phyloP scores from a whole-genome alignment of 1,140 invertebrate genomes.

The Agrypnia vestita region DNA sequence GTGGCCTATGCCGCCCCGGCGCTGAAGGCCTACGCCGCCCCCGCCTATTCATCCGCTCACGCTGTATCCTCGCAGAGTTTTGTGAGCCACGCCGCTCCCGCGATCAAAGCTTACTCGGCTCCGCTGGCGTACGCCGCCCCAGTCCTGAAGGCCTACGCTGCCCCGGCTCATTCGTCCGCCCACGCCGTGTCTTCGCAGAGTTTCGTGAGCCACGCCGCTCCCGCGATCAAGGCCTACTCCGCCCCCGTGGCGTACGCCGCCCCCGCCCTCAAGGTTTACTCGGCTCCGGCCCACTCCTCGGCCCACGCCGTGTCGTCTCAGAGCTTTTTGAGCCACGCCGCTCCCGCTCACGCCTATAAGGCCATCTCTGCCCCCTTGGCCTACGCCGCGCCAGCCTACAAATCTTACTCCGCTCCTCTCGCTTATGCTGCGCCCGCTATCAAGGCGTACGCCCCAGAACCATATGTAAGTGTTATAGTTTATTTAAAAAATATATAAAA shows the following conservation, averaged over 20 bases:
- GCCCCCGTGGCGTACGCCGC: constrained; percentile 63
- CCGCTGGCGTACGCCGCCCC: constrained; percentile 52
- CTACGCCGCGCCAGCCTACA: constrained; percentile 27
- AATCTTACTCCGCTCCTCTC: too few relatives aligned
- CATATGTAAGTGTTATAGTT: constrained; percentile 49
- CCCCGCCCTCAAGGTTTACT: not conserved
- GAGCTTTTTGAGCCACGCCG: constrained; percentile 67
- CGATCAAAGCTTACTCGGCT: constrained; percentile 24
- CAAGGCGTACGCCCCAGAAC: constrained; percentile 43
- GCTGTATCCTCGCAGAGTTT: constrained; percentile 70
- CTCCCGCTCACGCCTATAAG: constrained; percentile 63
- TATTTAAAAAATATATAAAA: too few relatives aligned
- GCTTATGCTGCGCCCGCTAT: constrained; percentile 34
- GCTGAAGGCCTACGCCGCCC: constrained; percentile 64
- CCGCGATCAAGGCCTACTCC: constrained; percentile 63
- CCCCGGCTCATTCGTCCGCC: constrained; percentile 57
- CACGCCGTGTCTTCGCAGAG: constrained; percentile 66
- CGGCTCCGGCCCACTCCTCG: constrained; percentile 59
- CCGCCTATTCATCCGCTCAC: constrained; percentile 61
- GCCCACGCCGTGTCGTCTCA: constrained; percentile 63
- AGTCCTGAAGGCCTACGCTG: constrained; percentile 35
- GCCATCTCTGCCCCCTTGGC: constrained; percentile 65
- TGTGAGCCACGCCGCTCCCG: constrained; percentile 64
- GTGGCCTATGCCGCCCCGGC: constrained; percentile 55
- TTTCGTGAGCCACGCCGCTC: constrained; percentile 67